Evolutionary conservation across 2,113 vertebrate species (phyloP).

Genomic region (Corythoichthys intestinalis): DNA sequence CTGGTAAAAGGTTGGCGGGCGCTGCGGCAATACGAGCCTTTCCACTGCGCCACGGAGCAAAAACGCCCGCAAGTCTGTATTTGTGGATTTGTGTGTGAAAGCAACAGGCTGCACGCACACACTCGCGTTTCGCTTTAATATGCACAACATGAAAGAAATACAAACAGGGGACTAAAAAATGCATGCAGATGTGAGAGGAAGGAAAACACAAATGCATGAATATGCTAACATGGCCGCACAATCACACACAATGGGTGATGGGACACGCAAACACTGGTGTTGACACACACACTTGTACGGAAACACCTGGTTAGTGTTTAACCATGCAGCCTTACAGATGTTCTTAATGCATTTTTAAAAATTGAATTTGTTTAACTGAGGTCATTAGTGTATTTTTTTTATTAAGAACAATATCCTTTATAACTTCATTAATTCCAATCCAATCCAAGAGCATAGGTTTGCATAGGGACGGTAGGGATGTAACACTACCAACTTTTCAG

Average conservation of each 20-base stretch:
- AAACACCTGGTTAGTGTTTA: neutral
- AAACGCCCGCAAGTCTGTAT: conserved; percentile 57
- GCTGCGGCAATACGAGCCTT: conserved; percentile 74
- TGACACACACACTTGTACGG: too few relatives aligned
- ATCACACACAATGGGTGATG: neutral
- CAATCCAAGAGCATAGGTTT: too few relatives aligned
- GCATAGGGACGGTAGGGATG: too few relatives aligned
- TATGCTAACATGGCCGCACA: neutral
- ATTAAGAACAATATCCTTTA: too few relatives aligned
- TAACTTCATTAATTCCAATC: too few relatives aligned
- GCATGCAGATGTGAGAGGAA: neutral
- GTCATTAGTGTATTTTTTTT: too few relatives aligned
- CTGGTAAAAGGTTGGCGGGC: conserved; percentile 66
- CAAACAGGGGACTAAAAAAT: neutral
- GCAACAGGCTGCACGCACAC: conserved; percentile 59
- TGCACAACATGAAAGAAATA: neutral
- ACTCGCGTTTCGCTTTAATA: neutral
- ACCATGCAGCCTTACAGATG: neutral
- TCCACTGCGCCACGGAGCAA: conserved; percentile 65
- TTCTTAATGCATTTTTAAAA: too few relatives aligned
- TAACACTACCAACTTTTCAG: too few relatives aligned
- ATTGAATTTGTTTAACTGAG: too few relatives aligned
- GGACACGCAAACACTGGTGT: neutral
- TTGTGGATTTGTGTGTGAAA: conserved; percentile 14
- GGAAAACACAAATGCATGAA: neutral